Conservation (phyloP, 2,113 vertebrate species). For the Pachycephala philippinensis region DNA sequence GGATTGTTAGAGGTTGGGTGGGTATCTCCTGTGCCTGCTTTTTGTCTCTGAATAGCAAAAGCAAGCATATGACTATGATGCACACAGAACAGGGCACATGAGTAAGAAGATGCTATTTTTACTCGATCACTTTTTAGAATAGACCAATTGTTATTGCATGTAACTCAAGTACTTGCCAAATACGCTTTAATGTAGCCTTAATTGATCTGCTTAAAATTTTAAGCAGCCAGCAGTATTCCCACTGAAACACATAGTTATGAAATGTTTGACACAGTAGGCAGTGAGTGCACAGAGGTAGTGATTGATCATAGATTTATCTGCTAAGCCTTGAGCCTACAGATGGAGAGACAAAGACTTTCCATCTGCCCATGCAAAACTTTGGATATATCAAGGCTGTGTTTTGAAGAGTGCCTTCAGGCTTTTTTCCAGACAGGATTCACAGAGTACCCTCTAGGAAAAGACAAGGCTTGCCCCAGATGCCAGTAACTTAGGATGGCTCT, state of each 20-base stretch:
- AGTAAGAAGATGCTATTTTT: conserved; percentile 62
- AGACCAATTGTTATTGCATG: conserved; percentile 50
- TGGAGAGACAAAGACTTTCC: conserved; percentile 20
- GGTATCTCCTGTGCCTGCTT: neutral
- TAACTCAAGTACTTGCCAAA: conserved; percentile 44
- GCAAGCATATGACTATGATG: conserved; percentile 40
- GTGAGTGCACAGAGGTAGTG: neutral
- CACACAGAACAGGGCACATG: conserved; percentile 21
- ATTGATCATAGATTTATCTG: neutral
- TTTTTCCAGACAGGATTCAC: neutral
- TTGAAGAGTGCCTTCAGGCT: conserved; percentile 12
- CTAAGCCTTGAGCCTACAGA: neutral
- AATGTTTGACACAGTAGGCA: neutral
- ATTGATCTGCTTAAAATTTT: conserved; percentile 40
- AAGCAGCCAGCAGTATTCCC: conserved; percentile 41
- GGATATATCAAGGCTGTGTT: neutral
- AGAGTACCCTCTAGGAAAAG: neutral
- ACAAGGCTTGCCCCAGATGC: neutral
- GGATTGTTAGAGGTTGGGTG: neutral
- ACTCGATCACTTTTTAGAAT: neutral
- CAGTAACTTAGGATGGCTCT: neutral
- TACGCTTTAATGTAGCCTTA: conserved; percentile 38
- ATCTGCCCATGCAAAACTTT: neutral
- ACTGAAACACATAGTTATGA: conserved; percentile 20
- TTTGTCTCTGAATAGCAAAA: conserved; percentile 46